A percentile compares a stretch with the other conserved stretches of the same genome.
These are phyloP conservation scores for Drosophila murphyi DNA, from an alignment of 1,140 invertebrate species.

Conservation along the genomic window DNA sequence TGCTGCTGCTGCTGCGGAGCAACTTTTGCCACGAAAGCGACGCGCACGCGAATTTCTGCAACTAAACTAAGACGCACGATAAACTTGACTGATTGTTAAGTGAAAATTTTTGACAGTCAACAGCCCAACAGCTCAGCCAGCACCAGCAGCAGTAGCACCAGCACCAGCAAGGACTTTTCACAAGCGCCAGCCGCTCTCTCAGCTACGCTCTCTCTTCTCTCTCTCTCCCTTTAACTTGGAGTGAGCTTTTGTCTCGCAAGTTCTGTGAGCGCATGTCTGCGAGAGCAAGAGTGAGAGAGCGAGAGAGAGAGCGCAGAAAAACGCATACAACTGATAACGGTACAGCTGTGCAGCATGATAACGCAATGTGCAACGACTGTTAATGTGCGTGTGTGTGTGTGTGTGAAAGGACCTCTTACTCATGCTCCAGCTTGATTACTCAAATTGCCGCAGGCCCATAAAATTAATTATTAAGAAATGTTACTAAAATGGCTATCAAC, in stretches of 20 bases:
- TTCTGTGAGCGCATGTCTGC: conserved; percentile 52
- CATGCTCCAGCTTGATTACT: conserved; percentile 49
- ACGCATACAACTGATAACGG: conserved; percentile 64
- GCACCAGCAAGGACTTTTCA: conserved; percentile 60
- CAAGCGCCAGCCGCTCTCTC: conserved; percentile 4
- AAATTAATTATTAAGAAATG: conserved; percentile 67
- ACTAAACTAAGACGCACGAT: conserved; percentile 79
- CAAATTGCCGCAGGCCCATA: conserved; percentile 67
- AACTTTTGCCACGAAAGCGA: conserved; percentile 17
- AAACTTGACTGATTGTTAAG: conserved; percentile 78
- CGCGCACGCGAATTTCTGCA: conserved; percentile 45
- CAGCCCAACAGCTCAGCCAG: conserved; percentile 52
- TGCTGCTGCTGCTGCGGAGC: conserved; percentile 23
- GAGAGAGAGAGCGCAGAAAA: conserved; percentile 2
- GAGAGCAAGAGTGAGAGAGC: conserved; percentile 10
- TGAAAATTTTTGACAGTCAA: conserved; percentile 80
- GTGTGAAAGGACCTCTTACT: conserved; percentile 5
- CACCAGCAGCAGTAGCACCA: conserved; percentile 3
- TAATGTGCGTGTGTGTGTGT: conserved; percentile 4
- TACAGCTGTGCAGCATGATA: conserved; percentile 75
- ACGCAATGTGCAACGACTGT: conserved; percentile 45
- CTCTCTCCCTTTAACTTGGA: conserved; percentile 9
- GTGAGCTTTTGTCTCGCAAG: conserved; percentile 53
- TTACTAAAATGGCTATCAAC: conserved; percentile 60
- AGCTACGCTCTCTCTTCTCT: conserved; percentile 1